Percentiles rank a stretch among this genome's conserved stretches.
phyloP scores from a whole-genome alignment of 2,888 invertebrate genomes.

The Laothoe populi region DNA sequence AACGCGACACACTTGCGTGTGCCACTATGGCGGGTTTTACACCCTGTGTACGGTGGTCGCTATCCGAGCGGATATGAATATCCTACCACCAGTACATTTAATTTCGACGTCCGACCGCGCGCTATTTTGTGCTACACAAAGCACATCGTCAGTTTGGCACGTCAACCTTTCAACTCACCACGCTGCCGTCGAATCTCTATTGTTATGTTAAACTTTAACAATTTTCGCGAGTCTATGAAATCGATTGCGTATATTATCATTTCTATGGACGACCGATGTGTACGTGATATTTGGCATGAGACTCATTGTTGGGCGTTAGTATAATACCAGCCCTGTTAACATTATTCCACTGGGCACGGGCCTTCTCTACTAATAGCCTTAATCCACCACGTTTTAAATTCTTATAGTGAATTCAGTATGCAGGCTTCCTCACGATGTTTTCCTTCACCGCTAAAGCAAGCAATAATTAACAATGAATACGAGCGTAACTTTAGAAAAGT shows the following conservation, averaged over 20 bases:
- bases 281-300: background rate
- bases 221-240: conserved; percentile 57
- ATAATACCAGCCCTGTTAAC: too few species aligned
- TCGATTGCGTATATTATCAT: conserved; percentile 33
- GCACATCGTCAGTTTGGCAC: conserved; percentile 66
- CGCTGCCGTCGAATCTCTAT: conserved; percentile 54
- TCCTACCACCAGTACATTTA: conserved; percentile 12
- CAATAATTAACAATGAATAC: too few species aligned
- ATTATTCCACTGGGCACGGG: too few species aligned
- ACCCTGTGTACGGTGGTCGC: too few species aligned
- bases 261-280: background rate
- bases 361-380: too few species aligned
- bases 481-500: too few species aligned
- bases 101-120: conserved; percentile 18
- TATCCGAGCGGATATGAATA: background rate
- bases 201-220: conserved; percentile 58
- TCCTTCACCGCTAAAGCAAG: too few species aligned
- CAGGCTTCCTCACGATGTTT: too few species aligned
- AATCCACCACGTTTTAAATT: too few species aligned
- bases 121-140: conserved; percentile 56
- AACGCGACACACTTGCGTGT: too few species aligned
- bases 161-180: conserved; percentile 50
- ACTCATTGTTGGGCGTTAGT: background rate
- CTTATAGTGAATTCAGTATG: too few species aligned
- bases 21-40: too few species aligned